phyloP scores from a whole-genome alignment of 2,113 vertebrate genomes.

The Nesoenas mayeri region DNA sequence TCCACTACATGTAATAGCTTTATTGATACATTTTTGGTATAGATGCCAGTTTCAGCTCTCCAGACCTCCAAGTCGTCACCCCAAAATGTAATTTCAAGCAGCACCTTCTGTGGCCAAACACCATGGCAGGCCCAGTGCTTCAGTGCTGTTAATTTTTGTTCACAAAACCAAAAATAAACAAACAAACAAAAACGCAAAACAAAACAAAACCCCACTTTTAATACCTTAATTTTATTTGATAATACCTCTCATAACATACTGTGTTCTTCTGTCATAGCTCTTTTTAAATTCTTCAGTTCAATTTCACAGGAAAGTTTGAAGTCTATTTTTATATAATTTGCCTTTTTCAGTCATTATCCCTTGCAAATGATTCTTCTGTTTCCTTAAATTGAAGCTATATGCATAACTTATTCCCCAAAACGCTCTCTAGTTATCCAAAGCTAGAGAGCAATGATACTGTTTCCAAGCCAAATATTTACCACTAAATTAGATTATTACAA shows the following conservation, averaged over 20 bases:
- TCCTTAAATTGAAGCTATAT: background rate
- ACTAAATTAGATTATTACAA: background rate
- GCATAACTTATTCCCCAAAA: background rate
- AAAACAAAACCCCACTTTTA: background rate
- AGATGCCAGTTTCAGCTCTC: background rate
- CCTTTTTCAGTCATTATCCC: background rate
- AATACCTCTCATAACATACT: background rate
- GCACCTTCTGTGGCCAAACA: background rate
- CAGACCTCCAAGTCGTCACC: background rate
- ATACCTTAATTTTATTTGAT: background rate
- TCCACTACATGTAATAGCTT: background rate
- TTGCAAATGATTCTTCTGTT: background rate
- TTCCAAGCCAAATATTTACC: background rate
- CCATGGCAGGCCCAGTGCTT: background rate
- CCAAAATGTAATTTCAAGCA: background rate
- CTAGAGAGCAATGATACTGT: background rate
- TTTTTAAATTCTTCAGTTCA: background rate
- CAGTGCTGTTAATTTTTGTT: background rate
- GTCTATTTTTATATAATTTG: background rate
- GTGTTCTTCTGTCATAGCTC: background rate
- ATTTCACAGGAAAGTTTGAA: background rate
- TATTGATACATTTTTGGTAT: background rate
- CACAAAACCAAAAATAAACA: background rate
- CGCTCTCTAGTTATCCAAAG: background rate
- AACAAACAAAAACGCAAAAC: no score